phyloP scores from a whole-genome alignment of 2,113 vertebrate genomes.

The Archocentrus centrarchus region DNA sequence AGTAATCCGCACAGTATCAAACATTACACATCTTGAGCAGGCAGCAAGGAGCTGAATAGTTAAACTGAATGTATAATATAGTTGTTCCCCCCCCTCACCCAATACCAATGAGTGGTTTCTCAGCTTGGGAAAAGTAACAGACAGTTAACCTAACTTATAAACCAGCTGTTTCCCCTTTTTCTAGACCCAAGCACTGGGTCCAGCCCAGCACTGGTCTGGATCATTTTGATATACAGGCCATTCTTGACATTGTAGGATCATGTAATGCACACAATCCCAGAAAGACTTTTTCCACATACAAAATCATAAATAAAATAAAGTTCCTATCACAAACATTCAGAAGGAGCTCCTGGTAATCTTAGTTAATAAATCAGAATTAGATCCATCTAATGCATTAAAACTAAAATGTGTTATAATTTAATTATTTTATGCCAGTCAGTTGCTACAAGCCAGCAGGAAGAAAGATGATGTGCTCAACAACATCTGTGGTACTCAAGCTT shows the following conservation, averaged over 20 bases:
- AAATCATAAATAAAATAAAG: not conserved
- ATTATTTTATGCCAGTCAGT: constrained; percentile 8
- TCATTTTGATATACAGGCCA: not conserved
- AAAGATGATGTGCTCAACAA: not conserved
- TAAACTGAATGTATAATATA: not conserved
- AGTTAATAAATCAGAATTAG: constrained; percentile 2
- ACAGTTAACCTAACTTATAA: not conserved
- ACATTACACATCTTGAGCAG: not conserved
- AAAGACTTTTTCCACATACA: not conserved
- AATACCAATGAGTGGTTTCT: not conserved
- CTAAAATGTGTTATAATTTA: not conserved
- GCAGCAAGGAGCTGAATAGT: not conserved
- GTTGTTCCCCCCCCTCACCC: too few species aligned
- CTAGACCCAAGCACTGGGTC: not conserved
- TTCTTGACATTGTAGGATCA: not conserved
- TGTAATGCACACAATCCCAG: not conserved
- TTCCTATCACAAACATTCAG: not conserved
- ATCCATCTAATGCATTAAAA: not conserved
- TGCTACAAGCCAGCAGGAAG: not conserved
- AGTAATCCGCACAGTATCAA: not conserved
- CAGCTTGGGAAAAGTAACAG: not conserved
- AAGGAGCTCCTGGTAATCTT: not conserved
- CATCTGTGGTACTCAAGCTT: not conserved
- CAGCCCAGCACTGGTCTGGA: too few species aligned
- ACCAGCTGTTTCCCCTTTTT: not conserved